Evolutionary conservation across 2,113 vertebrate genomes (phyloP).

Genomic region (Phyllopteryx taeniolatus): DNA sequence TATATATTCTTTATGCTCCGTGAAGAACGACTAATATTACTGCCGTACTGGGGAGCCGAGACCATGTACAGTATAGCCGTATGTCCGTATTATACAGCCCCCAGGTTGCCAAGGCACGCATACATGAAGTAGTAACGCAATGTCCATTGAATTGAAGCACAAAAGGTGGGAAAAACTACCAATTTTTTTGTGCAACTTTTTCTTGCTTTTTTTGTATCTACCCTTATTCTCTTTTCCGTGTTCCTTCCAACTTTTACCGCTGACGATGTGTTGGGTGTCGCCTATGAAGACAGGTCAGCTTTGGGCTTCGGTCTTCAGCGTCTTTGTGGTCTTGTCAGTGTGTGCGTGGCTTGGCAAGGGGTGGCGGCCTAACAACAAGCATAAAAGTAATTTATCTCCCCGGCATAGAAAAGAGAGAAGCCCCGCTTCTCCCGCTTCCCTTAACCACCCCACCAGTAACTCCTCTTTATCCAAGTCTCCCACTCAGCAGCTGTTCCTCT

Average conservation of each 20-base stretch:
- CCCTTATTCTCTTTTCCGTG: not conserved
- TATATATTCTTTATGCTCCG: not conserved
- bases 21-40: no score
- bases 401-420: slow-evolving; percentile 51
- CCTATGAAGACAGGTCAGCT: slow-evolving; percentile 9
- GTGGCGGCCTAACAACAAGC: slow-evolving; percentile 38
- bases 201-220: not conserved
- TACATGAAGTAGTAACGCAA: no score
- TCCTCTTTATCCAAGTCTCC: slow-evolving; percentile 30
- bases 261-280: not conserved
- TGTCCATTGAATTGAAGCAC: no score
- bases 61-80: no score
- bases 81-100: no score
- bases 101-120: no score
- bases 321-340: slow-evolving; percentile 47
- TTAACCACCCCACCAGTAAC: slow-evolving; percentile 13
- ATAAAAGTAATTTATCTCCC: slow-evolving; percentile 71
- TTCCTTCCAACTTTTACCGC: not conserved
- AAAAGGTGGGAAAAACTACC: no score
- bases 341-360: slow-evolving; percentile 18
- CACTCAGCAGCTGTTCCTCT: slow-evolving; percentile 73
- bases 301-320: slow-evolving; percentile 12
- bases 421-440: slow-evolving; percentile 17
- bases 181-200: no score
- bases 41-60: no score